Evolutionary conservation across 2,113 vertebrate species (phyloP).

Genomic region (Periophthalmodon schlosseri): DNA sequence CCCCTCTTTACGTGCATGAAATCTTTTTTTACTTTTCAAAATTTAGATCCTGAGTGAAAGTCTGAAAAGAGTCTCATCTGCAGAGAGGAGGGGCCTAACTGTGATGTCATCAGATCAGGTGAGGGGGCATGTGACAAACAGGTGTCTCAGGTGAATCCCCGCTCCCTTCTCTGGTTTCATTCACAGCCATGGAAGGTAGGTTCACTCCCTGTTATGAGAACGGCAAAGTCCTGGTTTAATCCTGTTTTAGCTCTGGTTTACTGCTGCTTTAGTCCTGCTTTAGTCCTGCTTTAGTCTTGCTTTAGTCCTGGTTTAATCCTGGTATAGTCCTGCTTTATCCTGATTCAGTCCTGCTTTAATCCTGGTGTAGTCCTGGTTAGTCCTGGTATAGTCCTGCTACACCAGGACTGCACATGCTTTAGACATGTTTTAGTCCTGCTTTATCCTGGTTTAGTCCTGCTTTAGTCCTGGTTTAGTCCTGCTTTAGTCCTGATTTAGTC

Average conservation of each 20-base stretch:
- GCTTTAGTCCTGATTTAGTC: neutral
- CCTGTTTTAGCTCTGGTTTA: neutral
- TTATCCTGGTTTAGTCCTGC: neutral
- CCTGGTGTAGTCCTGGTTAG: no score
- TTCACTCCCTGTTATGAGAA: neutral
- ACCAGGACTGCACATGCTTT: no score
- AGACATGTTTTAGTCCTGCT: no score
- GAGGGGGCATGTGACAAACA: neutral
- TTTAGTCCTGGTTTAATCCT: neutral
- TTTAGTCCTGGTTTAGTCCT: neutral
- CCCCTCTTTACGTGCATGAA: no score
- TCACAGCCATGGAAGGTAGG: constrained; percentile 1
- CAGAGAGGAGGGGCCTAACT: neutral
- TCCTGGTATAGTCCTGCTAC: no score
- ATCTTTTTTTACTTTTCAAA: no score
- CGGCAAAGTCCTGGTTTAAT: no score
- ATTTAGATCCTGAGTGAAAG: no score
- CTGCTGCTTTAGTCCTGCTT: neutral
- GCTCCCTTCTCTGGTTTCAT: neutral
- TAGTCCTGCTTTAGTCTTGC: neutral
- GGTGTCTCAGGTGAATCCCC: neutral
- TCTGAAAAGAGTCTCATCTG: no score
- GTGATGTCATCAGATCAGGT: neutral
- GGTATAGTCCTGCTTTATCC: neutral
- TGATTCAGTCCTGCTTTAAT: neutral